Base-by-base conservation (phyloP, 1,140 invertebrate species). In the Drosophila obscura region DNA sequence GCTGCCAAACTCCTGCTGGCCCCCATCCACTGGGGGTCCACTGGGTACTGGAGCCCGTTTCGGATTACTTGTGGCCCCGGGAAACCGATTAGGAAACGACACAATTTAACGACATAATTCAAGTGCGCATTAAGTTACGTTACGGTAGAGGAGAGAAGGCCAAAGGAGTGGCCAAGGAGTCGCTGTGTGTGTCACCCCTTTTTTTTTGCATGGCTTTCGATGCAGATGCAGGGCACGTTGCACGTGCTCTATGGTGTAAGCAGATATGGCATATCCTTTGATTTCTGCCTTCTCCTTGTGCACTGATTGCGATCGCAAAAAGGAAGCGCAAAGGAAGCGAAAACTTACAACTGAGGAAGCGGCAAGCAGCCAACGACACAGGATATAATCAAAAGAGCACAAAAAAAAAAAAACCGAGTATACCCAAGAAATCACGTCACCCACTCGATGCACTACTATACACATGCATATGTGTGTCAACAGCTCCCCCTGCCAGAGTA, bases 81-180 rank as follows among this genome's bases (percentile, higher is more conserved):
- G 62, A 73, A 53, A 67, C 61, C 76, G 84, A 84, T 84, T 84
- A 84, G 81, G 81, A 84, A 88, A 87, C 83, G 83, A 87, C 83
- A 88, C 83, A 88, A 88, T 88, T 88, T 88, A 88, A 88, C 83
- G 83, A 88, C 83, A 88, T 88, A 88, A 88, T 88, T 88, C 83
- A 88, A 88, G 83, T 77, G 83, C 68, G 83, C 83, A 88, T 88
- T 87, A 83, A 71, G 79, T 88, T 88, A 83, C 83, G 57, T 55
- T 59, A 44, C 43, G 52, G 67, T 24, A 51, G 53, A 16, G 19
- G 35, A 51, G 26, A 60, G 65, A 75, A 58, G 64, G 39, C n/a
- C 44, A 5, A 31, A 9, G 28, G 31, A 31, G 31, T 24, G 31
- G 35, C 35, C 35, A 3, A 39, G 35, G 35, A 39, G 35, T 39